phyloP scores from a whole-genome alignment of 1,140 invertebrate species.

The Tetramorium parvispinum region DNA sequence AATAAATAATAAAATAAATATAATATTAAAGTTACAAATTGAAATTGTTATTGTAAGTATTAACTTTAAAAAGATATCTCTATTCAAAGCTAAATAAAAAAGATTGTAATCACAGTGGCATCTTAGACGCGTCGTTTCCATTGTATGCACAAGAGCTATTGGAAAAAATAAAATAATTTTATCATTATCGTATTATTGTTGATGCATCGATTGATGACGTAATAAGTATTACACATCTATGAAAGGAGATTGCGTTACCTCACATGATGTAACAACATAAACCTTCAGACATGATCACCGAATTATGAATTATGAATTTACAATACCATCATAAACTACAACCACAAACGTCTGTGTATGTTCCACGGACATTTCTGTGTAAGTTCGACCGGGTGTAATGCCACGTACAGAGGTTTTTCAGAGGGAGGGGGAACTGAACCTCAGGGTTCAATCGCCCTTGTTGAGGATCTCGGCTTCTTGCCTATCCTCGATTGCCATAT shows the following conservation, averaged over 20 bases:
- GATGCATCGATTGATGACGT: background rate
- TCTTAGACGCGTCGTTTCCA: background rate
- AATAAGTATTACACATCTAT: background rate
- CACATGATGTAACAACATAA: background rate
- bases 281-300: background rate
- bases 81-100: background rate
- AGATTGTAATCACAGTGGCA: background rate
- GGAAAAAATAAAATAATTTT: background rate
- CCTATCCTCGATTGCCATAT: slow-evolving; percentile 87
- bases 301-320: background rate
- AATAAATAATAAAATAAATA: background rate
- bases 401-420: background rate
- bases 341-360: background rate
- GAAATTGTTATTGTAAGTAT: background rate
- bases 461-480: slow-evolving; percentile 82
- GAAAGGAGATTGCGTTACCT: background rate
- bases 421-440: too few relatives aligned
- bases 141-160: background rate
- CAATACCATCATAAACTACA: background rate
- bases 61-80: too few relatives aligned
- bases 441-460: slow-evolving; percentile 75
- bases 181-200: background rate
- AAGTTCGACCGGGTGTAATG: background rate
- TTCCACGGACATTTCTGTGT: background rate
- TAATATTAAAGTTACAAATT: slow-evolving; percentile 14